Conservation (phyloP, 2,797 vertebrate species). For the Tympanoctomys barrerae region DNA sequence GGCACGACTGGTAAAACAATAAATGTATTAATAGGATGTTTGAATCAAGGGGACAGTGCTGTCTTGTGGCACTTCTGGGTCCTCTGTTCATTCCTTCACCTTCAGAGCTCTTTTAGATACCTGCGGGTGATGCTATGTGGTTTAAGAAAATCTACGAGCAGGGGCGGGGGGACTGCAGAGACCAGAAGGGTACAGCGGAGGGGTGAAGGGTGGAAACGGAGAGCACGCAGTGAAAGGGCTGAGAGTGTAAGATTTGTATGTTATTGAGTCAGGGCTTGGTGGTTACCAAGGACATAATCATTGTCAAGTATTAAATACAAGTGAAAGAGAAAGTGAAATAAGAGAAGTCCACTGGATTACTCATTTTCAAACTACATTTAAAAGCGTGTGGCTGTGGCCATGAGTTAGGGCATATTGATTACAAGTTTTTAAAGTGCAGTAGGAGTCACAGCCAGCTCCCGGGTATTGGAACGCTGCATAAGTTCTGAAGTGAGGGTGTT, state of each 20-base stretch:
- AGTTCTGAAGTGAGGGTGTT: slow-evolving; percentile 32
- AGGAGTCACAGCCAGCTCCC: neutral
- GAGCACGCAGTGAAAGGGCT: neutral
- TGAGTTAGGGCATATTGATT: slow-evolving; percentile 19
- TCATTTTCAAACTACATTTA: slow-evolving; percentile 6
- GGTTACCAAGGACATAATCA: neutral
- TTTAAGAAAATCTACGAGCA: neutral
- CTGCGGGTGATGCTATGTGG: neutral
- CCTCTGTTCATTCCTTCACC: neutral
- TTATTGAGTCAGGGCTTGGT: neutral
- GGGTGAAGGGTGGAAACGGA: neutral
- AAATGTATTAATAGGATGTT: accelerated
- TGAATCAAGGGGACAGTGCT: neutral
- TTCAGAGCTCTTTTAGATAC: neutral
- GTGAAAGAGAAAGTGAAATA: neutral
- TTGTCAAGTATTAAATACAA: neutral
- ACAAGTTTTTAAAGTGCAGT: slow-evolving; percentile 32
- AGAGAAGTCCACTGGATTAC: neutral
- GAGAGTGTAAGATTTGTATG: neutral
- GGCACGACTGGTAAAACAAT: neutral
- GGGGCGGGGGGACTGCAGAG: neutral
- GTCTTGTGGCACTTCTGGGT: neutral
- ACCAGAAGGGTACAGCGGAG: neutral
- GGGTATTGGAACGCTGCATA: neutral
- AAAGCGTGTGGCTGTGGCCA: neutral